A percentile compares a stretch with the other conserved stretches of the same genome.
Conservation (phyloP, 2,113 vertebrate species). For the Marmota flaviventris region DNA sequence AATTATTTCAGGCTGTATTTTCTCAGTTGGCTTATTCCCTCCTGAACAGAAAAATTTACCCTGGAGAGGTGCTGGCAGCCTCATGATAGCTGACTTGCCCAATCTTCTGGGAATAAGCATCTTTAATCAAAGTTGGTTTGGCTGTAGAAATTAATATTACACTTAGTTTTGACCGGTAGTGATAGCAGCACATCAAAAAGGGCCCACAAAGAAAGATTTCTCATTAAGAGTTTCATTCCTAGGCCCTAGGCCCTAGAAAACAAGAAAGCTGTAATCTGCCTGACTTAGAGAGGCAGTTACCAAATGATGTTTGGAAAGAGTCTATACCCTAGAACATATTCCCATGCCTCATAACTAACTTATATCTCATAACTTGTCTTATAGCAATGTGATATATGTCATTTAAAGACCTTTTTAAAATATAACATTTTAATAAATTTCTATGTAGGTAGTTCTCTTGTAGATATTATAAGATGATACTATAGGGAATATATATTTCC, state of each 20-base stretch:
- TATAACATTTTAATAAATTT: conserved; percentile 49
- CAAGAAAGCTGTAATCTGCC: neutral
- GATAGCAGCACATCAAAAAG: conserved; percentile 24
- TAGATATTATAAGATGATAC: neutral
- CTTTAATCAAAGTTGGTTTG: conserved; percentile 59
- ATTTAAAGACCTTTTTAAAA: neutral
- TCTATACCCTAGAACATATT: neutral
- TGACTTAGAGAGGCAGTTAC: neutral
- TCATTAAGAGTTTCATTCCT: conserved; percentile 29
- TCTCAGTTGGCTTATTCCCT: no score
- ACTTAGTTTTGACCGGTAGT: neutral
- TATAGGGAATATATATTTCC: neutral
- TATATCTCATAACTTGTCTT: neutral
- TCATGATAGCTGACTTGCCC: neutral
- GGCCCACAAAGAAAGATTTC: neutral
- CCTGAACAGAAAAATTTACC: no score
- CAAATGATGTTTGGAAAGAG: neutral
- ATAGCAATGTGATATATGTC: neutral
- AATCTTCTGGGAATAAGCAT: conserved; percentile 20
- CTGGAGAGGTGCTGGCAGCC: no score
- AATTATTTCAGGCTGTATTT: no score
- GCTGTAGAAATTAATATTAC: conserved; percentile 35
- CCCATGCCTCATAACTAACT: neutral
- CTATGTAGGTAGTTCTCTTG: neutral
- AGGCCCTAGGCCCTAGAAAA: neutral